Conservation (phyloP, 2,888 invertebrate genomes). For the Adelognathus sp. region DNA sequence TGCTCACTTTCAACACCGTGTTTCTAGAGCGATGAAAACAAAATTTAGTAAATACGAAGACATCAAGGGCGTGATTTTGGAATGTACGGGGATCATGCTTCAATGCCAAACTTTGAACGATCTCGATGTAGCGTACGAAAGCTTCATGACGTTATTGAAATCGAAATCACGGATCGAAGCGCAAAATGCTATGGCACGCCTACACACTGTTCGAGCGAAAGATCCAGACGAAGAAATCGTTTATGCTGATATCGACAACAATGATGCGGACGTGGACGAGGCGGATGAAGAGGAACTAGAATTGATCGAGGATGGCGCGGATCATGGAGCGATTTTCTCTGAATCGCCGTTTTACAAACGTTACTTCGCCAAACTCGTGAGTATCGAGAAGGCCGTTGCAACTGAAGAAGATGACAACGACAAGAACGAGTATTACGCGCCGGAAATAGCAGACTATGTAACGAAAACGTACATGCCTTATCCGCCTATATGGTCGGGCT, state of each 20-base stretch:
- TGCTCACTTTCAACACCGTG: slow-evolving; percentile 3
- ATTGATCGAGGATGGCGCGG: neutral
- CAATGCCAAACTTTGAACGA: neutral
- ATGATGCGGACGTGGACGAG: neutral
- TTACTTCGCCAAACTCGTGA: neutral
- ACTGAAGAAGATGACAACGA: neutral
- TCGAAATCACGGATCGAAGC: neutral
- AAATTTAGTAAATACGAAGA: neutral
- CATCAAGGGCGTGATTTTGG: neutral
- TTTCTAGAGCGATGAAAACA: neutral
- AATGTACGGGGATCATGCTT: neutral
- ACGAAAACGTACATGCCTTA: slow-evolving; percentile 11
- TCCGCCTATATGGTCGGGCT: neutral
- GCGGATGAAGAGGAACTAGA: neutral
- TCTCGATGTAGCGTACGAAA: neutral
- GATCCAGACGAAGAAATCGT: neutral
- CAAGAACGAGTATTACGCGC: neutral
- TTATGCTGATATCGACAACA: neutral
- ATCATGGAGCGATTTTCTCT: neutral
- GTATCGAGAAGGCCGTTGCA: neutral
- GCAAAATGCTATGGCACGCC: neutral
- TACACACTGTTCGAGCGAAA: neutral
- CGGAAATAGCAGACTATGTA: neutral
- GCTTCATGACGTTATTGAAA: neutral
- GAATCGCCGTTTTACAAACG: neutral